Base-by-base conservation (phyloP, 2,797 vertebrate species). In the Lagodon rhomboides region DNA sequence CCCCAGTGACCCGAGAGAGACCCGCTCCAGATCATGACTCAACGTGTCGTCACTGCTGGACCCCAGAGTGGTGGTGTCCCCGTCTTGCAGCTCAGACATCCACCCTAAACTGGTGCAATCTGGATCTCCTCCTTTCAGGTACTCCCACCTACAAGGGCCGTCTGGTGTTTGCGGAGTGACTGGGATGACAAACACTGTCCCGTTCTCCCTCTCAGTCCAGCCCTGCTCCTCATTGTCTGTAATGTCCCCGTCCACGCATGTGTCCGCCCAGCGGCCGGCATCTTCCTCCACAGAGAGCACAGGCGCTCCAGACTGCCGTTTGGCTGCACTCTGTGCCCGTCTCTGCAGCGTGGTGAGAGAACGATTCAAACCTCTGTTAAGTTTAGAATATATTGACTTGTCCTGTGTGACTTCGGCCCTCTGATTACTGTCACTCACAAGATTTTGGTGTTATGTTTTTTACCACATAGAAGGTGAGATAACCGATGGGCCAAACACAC, bases 1-100 rank as follows among this genome's bases (percentile, higher is more conserved):
- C 34, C 95, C 95, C 68, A 95, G 79, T 47, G 95, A 95, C 4
- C 94, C 95, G 0, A 95, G 86, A 16, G 95, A 95, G 61, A 95
- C 70, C 2, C 87, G 87, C 85, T 96, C 95, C 84, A 95, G 85
- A 77, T 96, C 95, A 0, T 51, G 91, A 71, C 95, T 95, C 68
- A 95, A 78, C 8, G 94, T 94, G 85, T 96, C 94, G 38, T 95
- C 94, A 22, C 90, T 96, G 88, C 93, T 90, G 71, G 89, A 90
- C 17, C 65, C 92, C 68, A 93, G 65, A 4, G 93, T 93, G 55
- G 87, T 92, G 79, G 91, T 91, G 83, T 95, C 93, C 5, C 89
- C 94, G 1, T 95, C 93, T 68, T 93, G 94, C 43, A 86, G 80
- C 76, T 92, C 94, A 34, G 87, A 95, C 79, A 93, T 79, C 50